A percentile compares a stretch with the other conserved stretches of the same genome.
Evolutionary conservation across 2,888 invertebrate species (phyloP).

Genomic region (Anarsia innoxiella): DNA sequence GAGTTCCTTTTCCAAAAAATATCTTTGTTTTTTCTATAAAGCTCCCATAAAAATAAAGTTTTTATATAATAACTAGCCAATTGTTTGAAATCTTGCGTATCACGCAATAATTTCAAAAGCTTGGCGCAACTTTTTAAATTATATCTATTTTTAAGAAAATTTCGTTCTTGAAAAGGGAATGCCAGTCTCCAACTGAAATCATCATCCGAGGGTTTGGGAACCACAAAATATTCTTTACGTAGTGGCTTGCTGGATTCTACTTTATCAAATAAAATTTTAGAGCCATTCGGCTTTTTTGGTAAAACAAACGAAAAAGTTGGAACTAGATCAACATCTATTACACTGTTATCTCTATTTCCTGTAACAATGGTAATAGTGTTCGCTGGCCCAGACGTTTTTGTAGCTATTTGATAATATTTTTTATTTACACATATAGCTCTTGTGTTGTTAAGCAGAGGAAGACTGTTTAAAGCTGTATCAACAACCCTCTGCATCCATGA

Average conservation of each 20-base stretch:
- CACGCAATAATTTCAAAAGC: constrained; percentile 43
- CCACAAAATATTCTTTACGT: constrained; percentile 38
- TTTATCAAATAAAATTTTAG: constrained; percentile 35
- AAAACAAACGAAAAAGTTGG: constrained; percentile 42
- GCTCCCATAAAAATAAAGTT: constrained; percentile 50
- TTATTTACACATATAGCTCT: constrained; percentile 30
- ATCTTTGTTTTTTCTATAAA: constrained; percentile 21
- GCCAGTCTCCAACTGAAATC: constrained; percentile 46
- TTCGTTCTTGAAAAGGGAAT: constrained; percentile 48
- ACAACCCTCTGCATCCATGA: constrained; percentile 51
- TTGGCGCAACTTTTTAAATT: constrained; percentile 45
- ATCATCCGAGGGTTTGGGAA: constrained; percentile 44
- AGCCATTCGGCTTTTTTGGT: constrained; percentile 31
- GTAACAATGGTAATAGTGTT: constrained; percentile 37
- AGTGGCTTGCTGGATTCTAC: constrained; percentile 21
- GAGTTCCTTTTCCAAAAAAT: constrained; percentile 41
- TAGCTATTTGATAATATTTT: constrained; percentile 28
- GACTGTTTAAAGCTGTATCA: constrained; percentile 33
- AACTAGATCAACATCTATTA: constrained; percentile 49
- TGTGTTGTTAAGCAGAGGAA: constrained; percentile 32
- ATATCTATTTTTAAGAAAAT: constrained; percentile 33
- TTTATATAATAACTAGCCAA: constrained; percentile 53
- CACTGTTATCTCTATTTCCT: constrained; percentile 19
- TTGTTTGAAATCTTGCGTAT: constrained; percentile 42
- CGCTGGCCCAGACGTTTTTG: constrained; percentile 46